Conservation (phyloP, 2,113 vertebrate species). For the Corapipo altera region DNA sequence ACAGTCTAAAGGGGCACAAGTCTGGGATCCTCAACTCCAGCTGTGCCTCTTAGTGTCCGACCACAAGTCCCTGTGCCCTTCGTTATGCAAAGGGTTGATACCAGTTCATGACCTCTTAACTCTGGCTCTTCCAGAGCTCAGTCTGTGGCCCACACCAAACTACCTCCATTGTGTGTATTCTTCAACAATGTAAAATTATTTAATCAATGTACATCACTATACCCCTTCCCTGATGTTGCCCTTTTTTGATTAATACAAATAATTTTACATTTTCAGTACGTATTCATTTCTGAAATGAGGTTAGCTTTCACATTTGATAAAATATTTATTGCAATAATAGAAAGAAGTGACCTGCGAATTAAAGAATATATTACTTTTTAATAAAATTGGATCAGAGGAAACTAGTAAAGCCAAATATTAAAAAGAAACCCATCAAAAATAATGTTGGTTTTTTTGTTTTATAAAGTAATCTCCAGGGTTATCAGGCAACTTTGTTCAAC, state of each 20-base stretch:
- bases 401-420: conserved; percentile 51
- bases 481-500: conserved; percentile 44
- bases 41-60: background rate
- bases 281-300: background rate
- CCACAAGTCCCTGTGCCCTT: too few species aligned
- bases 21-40: background rate
- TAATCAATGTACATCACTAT: background rate
- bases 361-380: conserved; percentile 8
- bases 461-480: conserved; percentile 24
- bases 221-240: background rate
- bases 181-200: background rate
- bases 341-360: background rate
- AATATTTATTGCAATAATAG: conserved; percentile 19
- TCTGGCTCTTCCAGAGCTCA: background rate
- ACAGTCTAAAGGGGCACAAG: background rate
- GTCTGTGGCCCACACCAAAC: background rate
- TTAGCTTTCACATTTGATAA: background rate
- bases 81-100: too few species aligned
- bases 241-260: background rate
- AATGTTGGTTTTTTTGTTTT: background rate
- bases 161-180: accelerated
- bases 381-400: conserved; percentile 45
- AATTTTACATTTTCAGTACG: background rate
- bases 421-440: conserved; percentile 19
- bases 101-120: background rate